Percentiles rank a stretch among this genome's conserved stretches.
phyloP scores from a whole-genome alignment of 2,797 vertebrate genomes.

The Spheniscus humboldti region DNA sequence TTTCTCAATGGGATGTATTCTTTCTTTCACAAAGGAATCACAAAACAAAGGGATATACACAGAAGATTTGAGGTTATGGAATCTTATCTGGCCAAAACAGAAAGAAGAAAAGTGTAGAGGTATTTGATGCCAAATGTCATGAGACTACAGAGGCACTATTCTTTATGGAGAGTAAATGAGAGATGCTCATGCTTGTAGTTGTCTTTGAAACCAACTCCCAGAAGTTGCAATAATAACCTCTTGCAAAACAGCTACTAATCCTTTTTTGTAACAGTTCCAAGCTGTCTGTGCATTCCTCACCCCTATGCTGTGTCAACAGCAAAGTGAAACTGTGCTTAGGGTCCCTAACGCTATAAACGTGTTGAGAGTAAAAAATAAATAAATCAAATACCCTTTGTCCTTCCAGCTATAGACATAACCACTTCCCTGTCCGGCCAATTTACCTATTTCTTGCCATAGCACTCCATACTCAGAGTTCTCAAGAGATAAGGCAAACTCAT shows the following conservation, averaged over 20 bases:
- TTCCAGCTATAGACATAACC: not conserved
- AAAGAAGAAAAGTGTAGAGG: not conserved
- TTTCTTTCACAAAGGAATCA: conserved; percentile 8
- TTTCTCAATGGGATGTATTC: not conserved
- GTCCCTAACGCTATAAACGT: not conserved
- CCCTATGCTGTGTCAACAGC: not conserved
- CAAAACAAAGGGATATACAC: conserved; percentile 26
- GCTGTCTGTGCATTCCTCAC: not conserved
- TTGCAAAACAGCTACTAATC: conserved; percentile 17
- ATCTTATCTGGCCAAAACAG: conserved; percentile 15
- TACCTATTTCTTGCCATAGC: not conserved
- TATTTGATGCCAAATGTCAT: conserved; percentile 11
- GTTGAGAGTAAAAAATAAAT: not conserved
- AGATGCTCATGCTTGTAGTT: not conserved
- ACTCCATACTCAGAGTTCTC: not conserved
- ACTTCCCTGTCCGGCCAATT: not conserved
- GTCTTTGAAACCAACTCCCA: conserved; percentile 27
- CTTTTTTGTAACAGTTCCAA: not conserved
- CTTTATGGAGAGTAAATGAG: not conserved
- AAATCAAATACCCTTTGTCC: not conserved
- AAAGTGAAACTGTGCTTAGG: not conserved
- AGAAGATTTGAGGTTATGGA: not conserved
- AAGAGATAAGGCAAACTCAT: not conserved
- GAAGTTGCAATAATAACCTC: not conserved
- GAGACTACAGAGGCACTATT: not conserved